Evolutionary conservation across 64 coral and sea anemone genomes (phyloP).

Genomic region (Actinia tenebrosa): DNA sequence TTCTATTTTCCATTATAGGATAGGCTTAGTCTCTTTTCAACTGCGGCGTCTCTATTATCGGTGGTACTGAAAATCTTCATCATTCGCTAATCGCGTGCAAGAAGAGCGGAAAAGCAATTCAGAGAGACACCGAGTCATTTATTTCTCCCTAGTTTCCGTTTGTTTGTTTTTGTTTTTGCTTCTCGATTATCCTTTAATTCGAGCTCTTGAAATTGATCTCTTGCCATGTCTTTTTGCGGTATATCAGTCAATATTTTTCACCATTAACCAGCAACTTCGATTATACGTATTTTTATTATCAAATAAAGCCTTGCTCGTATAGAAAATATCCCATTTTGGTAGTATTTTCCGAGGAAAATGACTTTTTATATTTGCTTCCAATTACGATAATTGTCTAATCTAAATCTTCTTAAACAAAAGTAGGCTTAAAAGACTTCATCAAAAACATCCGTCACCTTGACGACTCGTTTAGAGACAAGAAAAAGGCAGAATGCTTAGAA

Average conservation of each 20-base stretch:
- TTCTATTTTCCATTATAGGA: too few species aligned
- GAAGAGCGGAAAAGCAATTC: too few species aligned
- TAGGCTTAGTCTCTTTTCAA: too few species aligned
- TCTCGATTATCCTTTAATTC: neutral
- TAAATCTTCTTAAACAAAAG: neutral
- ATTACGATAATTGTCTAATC: neutral
- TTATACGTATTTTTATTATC: too few species aligned
- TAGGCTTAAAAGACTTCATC: neutral
- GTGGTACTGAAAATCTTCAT: too few species aligned
- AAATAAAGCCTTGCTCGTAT: neutral
- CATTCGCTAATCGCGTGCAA: too few species aligned
- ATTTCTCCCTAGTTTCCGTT: neutral
- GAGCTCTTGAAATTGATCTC: neutral
- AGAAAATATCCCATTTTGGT: neutral
- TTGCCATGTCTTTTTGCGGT: too few species aligned
- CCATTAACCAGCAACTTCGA: too few species aligned
- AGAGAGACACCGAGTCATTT: neutral
- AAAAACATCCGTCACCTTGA: neutral
- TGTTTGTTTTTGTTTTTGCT: neutral
- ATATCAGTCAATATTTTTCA: too few species aligned
- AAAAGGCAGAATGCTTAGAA: neutral
- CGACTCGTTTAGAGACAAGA: neutral
- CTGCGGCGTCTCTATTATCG: too few species aligned
- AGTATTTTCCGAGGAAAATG: neutral
- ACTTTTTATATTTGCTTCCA: neutral